Conservation (phyloP, 2,113 vertebrate species). For the Raja brachyura region DNA sequence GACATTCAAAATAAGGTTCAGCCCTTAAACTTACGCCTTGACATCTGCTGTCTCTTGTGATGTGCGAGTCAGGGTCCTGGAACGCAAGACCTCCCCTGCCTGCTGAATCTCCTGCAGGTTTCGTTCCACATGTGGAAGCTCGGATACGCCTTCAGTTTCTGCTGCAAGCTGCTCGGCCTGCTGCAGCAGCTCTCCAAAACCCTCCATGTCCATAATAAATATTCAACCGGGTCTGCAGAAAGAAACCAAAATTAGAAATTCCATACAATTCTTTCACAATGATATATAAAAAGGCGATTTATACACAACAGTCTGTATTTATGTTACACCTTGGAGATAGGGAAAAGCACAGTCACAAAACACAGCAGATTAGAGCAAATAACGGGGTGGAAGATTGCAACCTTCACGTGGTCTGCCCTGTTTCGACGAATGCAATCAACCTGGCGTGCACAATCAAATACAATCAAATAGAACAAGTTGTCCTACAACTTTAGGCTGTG, state of each 20-base stretch:
- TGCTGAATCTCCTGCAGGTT: slow-evolving; percentile 97
- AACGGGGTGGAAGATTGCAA: too few relatives aligned
- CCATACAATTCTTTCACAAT: not conserved
- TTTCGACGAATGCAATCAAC: too few relatives aligned
- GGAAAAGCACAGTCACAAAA: not conserved
- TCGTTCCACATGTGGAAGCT: slow-evolving; percentile 87
- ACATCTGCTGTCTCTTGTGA: slow-evolving; percentile 93
- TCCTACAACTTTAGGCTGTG: too few relatives aligned
- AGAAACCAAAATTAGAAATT: not conserved
- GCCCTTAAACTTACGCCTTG: slow-evolving; percentile 76
- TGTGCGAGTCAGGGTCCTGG: slow-evolving; percentile 83
- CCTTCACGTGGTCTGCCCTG: too few relatives aligned
- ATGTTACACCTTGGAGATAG: too few relatives aligned
- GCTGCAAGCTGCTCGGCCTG: slow-evolving; percentile 95
- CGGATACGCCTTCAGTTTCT: slow-evolving; percentile 88
- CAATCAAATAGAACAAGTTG: too few relatives aligned
- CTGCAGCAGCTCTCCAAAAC: slow-evolving; percentile 92
- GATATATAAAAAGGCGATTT: not conserved
- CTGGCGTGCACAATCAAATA: too few relatives aligned
- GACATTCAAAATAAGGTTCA: not conserved
- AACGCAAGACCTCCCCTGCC: slow-evolving; percentile 84
- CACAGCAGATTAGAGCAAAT: not conserved
- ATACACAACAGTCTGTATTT: not conserved
- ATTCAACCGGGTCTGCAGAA: slow-evolving; percentile 37
- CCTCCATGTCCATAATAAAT: slow-evolving; percentile 77